Base-by-base conservation (phyloP, 2,113 vertebrate genomes). In the Centropristis striata region DNA sequence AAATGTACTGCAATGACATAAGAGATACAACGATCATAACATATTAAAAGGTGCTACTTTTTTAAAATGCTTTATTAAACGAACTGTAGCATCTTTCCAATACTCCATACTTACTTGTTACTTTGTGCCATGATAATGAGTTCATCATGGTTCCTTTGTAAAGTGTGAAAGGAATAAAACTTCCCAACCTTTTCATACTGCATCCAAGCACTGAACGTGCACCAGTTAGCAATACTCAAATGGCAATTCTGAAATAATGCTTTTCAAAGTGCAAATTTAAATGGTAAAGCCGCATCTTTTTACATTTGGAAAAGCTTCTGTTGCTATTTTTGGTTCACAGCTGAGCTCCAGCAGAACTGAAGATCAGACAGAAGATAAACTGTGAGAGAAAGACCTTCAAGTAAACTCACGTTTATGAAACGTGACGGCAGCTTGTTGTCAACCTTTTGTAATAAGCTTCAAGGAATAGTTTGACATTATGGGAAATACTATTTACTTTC, bases 181-280 rank as follows among this genome's bases (percentile, higher is more conserved):
- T 21, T 42, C 42, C 21, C 36, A 0, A 71, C 23, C 21, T 57
- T 32, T 51, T 20, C 18, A 47, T 32, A 50, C 50, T 63, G 53
- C 11, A 5, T 60, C 25, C 9, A 18, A 54, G 53, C 66, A 54
- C 28, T 8, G 9, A 49, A 44, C 20, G 23, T 25, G 27, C 27
- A 51, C 10, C 64, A 80, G 23, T 16, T 47, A 69, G 32, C 39
- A 51, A 73, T 7, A 63, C 73, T 80, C 20, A 15, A 28, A 7
- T 32, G 55, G 36, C 51, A 25, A 21, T 21, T 66, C 36, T 25
- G 8, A 69, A 68, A 46, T 32, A 50, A 76, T 39, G 58, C 36
- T 85, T 69, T n/a, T 73, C 70, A 88, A 88, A 85, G 90, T 87
- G 89, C 87, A 86, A 84, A 76, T 69, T 66, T 74, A 32, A 46